Evolutionary conservation across 2,888 invertebrate genomes (phyloP).

Genomic region (Noctua janthina): DNA sequence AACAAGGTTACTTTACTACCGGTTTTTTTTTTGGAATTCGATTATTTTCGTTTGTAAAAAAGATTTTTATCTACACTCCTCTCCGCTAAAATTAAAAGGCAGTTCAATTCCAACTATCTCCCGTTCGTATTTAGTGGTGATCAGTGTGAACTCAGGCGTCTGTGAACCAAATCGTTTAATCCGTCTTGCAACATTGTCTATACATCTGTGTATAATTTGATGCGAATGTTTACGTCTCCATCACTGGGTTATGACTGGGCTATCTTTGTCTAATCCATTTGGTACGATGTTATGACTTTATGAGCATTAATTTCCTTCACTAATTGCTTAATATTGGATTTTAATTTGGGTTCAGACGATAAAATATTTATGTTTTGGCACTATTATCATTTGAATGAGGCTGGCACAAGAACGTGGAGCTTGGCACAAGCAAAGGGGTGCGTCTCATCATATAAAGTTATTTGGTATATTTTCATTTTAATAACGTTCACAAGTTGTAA

Average conservation of each 20-base stretch:
- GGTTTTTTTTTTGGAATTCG: too few species aligned
- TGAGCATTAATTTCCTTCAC: conserved; percentile 1
- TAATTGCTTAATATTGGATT: not conserved
- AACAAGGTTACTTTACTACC: too few species aligned
- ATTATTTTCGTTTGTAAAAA: too few species aligned
- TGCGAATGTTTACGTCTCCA: conserved; percentile 5
- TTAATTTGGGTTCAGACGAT: not conserved
- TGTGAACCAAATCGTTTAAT: not conserved
- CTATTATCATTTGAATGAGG: too few species aligned
- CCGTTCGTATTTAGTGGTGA: not conserved
- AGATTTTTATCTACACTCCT: too few species aligned
- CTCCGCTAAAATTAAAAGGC: too few species aligned
- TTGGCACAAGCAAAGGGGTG: too few species aligned
- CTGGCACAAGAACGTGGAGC: too few species aligned
- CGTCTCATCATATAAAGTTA: too few species aligned
- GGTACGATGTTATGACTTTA: not conserved
- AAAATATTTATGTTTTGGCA: not conserved
- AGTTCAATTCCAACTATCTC: not conserved
- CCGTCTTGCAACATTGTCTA: not conserved
- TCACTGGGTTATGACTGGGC: conserved; percentile 6
- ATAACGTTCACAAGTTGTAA: too few species aligned
- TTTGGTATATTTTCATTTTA: too few species aligned
- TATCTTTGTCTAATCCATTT: conserved; percentile 19
- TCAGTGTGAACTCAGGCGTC: not conserved
- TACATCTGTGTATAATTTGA: not conserved